Conservation (phyloP, 2,888 invertebrate species). For the Drosophila parthenogenetica region DNA sequence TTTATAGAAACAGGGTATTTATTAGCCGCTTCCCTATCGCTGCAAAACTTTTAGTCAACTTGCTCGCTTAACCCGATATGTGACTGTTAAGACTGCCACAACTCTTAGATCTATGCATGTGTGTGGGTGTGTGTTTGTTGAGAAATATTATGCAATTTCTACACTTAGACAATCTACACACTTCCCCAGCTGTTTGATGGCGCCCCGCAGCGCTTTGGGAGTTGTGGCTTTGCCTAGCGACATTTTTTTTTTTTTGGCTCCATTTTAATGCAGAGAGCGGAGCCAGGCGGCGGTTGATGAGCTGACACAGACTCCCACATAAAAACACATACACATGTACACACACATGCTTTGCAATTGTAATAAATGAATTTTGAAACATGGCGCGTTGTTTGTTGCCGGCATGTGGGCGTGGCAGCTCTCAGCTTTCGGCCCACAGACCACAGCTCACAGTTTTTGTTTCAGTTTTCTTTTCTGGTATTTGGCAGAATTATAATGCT, state of each 20-base stretch:
- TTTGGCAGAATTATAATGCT: constrained; percentile 47
- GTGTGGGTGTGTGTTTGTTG: constrained; percentile 29
- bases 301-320: constrained; percentile 43
- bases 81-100: constrained; percentile 19
- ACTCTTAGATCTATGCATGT: constrained; percentile 10
- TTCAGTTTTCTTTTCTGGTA: constrained; percentile 11
- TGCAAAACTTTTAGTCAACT: constrained; percentile 35
- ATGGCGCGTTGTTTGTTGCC: constrained; percentile 58
- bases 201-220: constrained; percentile 55
- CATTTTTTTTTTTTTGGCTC: constrained; percentile 32
- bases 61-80: constrained; percentile 54
- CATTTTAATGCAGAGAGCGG: background rate
- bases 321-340: constrained; percentile 18
- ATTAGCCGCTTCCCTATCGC: background rate
- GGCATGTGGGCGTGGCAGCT: constrained; percentile 66
- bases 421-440: constrained; percentile 24
- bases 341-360: constrained; percentile 46
- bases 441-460: constrained; percentile 9
- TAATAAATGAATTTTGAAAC: constrained; percentile 75
- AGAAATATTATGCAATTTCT: constrained; percentile 78
- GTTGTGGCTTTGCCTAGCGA: constrained; percentile 35
- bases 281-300: constrained; percentile 48
- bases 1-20: constrained; percentile 6
- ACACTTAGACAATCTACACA: constrained; percentile 60
- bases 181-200: constrained; percentile 45